Conservation (phyloP, 2,888 invertebrate genomes). For the Colostygia pectinataria region DNA sequence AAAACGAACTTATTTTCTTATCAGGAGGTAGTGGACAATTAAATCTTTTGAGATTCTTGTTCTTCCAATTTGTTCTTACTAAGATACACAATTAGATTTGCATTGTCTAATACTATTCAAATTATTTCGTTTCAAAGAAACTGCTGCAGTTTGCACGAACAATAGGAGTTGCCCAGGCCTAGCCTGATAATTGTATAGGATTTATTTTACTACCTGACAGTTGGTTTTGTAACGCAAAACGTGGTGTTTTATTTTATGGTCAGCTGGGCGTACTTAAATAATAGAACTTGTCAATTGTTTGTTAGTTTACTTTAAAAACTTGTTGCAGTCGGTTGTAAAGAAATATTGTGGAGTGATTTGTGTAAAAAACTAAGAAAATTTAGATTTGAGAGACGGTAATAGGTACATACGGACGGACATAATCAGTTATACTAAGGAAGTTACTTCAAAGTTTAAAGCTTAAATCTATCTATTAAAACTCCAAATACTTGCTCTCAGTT, state of each 20-base stretch:
- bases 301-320: conserved; percentile 31
- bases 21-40: conserved; percentile 13
- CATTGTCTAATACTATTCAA: conserved; percentile 18
- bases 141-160: conserved; percentile 5
- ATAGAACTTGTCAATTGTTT: conserved; percentile 25
- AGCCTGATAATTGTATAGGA: conserved; percentile 31
- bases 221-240: conserved; percentile 28
- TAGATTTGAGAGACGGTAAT: too few relatives aligned
- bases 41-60: conserved; percentile 4
- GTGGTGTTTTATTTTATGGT: conserved; percentile 45
- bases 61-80: conserved; percentile 27
- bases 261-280: conserved; percentile 33
- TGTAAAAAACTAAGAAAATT: conserved; percentile 1
- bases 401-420: too few relatives aligned
- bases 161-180: conserved; percentile 19
- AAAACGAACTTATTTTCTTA: not conserved
- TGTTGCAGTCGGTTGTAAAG: conserved; percentile 24
- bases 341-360: conserved; percentile 4
- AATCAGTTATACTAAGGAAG: too few relatives aligned
- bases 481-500: too few relatives aligned
- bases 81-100: conserved; percentile 24
- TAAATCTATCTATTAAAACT: too few relatives aligned
- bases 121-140: conserved; percentile 21
- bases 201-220: conserved; percentile 43
- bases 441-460: too few relatives aligned